phyloP scores from a whole-genome alignment of 2,797 vertebrate genomes.

The Rhynchonycteris naso region DNA sequence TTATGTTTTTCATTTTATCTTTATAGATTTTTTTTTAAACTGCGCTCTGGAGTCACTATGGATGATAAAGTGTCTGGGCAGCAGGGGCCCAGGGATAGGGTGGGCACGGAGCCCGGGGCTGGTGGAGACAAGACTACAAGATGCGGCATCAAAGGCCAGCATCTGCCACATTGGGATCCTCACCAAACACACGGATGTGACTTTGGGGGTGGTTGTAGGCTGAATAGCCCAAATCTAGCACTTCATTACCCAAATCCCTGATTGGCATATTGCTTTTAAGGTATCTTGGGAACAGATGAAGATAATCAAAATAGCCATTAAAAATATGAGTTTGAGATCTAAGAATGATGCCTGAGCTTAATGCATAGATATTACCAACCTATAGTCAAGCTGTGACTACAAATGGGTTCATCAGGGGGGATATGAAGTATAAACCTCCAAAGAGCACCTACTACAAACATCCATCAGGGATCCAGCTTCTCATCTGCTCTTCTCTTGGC shows the following conservation, averaged over 20 bases:
- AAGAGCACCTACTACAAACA: not conserved
- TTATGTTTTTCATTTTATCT: not conserved
- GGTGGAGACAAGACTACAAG: not conserved
- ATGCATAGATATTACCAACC: not conserved
- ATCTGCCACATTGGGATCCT: not conserved
- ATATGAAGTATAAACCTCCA: not conserved
- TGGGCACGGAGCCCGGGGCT: not conserved
- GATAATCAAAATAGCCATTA: not conserved
- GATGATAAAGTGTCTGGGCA: not conserved
- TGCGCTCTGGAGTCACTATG: not conserved
- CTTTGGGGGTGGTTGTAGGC: not conserved
- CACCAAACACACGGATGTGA: not conserved
- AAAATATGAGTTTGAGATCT: slow-evolving; percentile 21
- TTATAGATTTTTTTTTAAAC: not conserved
- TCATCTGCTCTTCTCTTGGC: not conserved
- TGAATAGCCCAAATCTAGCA: not conserved
- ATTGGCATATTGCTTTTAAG: not conserved
- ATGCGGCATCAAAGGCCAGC: not conserved
- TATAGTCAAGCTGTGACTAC: not conserved
- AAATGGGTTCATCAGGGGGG: not conserved
- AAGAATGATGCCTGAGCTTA: not conserved
- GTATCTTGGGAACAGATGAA: not conserved
- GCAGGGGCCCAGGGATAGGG: not conserved
- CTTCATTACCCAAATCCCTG: not conserved
- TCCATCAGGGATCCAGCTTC: not conserved